phyloP scores from a whole-genome alignment of 2,797 vertebrate species.

The Mus minutoides region DNA sequence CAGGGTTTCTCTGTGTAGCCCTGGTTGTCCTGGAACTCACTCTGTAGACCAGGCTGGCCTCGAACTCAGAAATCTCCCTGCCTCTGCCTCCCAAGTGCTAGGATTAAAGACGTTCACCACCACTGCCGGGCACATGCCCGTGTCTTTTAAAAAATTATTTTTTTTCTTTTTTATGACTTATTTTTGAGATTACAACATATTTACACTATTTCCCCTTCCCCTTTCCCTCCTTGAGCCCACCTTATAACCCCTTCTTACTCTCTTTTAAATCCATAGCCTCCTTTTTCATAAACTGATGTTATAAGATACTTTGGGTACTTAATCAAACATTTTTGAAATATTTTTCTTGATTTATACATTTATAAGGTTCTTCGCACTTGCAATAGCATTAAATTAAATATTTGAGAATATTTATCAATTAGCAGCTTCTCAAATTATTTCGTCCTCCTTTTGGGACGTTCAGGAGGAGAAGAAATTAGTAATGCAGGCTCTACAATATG shows the following conservation, averaged over 20 bases:
- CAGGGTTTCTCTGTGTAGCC: too few species aligned
- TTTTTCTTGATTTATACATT: background rate
- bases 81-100: too few species aligned
- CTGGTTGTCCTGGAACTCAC: too few species aligned
- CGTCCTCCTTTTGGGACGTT: background rate
- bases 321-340: background rate
- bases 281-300: background rate
- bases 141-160: background rate
- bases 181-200: background rate
- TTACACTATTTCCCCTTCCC: background rate
- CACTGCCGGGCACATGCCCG: too few species aligned
- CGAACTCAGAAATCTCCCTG: too few species aligned
- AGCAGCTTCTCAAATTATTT: background rate
- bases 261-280: background rate
- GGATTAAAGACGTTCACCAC: too few species aligned
- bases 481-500: background rate
- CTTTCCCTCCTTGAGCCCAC: background rate
- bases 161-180: background rate
- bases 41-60: too few species aligned
- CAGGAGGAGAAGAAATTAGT: background rate
- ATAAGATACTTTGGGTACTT: background rate
- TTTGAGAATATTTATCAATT: background rate
- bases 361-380: background rate
- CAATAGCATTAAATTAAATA: background rate
- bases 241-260: background rate